These are phyloP conservation scores for Numenius arquata DNA, from an alignment of 2,113 vertebrate genomes.

Conservation along the genomic window DNA sequence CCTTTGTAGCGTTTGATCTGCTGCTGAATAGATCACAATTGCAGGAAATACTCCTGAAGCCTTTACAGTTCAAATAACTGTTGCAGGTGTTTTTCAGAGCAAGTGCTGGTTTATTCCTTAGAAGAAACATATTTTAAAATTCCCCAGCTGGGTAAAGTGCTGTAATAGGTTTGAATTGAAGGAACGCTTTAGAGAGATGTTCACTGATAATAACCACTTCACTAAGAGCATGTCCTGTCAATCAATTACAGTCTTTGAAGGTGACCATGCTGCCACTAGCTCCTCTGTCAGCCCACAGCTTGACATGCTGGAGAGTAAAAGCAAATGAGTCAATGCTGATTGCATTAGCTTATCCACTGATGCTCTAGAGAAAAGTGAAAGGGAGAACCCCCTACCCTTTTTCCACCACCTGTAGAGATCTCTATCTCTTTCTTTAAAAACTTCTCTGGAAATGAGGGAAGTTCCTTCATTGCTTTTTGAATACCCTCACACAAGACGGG, in stretches of 20 bases:
- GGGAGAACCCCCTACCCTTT: not conserved
- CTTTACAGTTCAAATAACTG: not conserved
- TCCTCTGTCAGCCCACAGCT: not conserved
- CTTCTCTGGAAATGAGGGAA: not conserved
- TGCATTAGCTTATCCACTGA: not conserved
- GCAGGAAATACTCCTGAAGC: not conserved
- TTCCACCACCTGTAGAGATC: not conserved
- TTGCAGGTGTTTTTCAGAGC: not conserved
- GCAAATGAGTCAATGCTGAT: not conserved
- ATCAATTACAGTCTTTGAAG: not conserved
- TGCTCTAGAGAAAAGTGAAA: not conserved
- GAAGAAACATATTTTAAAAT: not conserved
- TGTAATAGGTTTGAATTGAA: not conserved
- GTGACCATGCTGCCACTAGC: not conserved
- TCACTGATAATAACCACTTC: not conserved
- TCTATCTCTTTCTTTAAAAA: not conserved
- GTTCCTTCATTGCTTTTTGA: not conserved
- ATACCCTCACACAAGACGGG: too few relatives aligned
- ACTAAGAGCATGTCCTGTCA: not conserved
- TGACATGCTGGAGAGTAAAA: not conserved
- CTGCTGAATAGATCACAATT: not conserved
- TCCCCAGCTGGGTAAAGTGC: not conserved
- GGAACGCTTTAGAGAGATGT: not conserved
- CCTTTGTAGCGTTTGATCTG: not conserved
- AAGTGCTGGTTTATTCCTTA: not conserved